These are phyloP conservation scores for Barnardius zonarius DNA, from an alignment of 2,113 vertebrate species.

Conservation along the genomic window DNA sequence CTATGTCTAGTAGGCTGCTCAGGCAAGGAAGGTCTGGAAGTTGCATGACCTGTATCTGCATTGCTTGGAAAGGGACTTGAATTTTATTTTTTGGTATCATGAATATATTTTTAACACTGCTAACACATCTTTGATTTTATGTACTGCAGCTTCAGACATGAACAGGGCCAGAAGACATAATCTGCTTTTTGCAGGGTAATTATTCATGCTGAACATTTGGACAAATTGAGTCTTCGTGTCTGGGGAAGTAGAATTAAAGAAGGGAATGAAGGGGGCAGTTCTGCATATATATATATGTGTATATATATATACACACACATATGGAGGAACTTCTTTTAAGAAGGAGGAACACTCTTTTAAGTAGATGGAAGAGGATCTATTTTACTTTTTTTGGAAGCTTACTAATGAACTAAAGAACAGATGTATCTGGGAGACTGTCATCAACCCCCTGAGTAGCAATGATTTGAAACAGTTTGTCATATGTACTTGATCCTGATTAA, in stretches of 20 bases:
- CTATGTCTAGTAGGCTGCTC: background rate
- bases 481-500: constrained; percentile 74
- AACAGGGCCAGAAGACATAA: background rate
- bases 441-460: constrained; percentile 76
- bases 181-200: background rate
- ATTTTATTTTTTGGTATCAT: background rate
- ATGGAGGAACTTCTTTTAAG: background rate
- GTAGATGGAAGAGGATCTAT: constrained; percentile 1
- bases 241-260: background rate
- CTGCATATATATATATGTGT: background rate
- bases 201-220: background rate
- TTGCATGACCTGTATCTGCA: background rate
- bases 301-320: fast-evolving
- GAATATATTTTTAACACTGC: background rate
- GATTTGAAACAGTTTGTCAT: constrained; percentile 73
- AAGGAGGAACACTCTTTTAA: background rate
- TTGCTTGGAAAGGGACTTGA: background rate
- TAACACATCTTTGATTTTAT: background rate
- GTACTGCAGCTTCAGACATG: background rate
- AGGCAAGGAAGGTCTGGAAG: background rate
- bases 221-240: background rate
- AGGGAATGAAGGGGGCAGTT: background rate
- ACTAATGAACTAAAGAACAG: constrained; percentile 66
- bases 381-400: constrained; percentile 61
- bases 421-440: constrained; percentile 62